Evolutionary conservation across 2,888 invertebrate genomes (phyloP), one percentile per base, ranked within the genome.

Genomic region (Drosophila pullipes): DNA sequence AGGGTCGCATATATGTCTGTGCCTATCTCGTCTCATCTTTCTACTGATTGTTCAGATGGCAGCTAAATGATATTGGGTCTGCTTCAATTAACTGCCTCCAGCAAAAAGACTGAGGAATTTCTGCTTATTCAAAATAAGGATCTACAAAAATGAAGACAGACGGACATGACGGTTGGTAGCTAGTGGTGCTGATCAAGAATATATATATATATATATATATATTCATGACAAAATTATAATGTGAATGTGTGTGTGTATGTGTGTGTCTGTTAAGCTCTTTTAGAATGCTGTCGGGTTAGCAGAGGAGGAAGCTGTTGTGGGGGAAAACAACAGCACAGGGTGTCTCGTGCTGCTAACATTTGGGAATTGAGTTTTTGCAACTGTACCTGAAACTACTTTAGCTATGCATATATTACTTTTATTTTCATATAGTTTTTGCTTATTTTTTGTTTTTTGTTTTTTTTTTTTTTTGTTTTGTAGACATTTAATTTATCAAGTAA

Each of bases 341-440:
- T 75, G 59, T 41, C 31, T 64, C 73, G 50, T 50, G 73, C 53
- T 54, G 61, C 35, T 58, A 52, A 52, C 59, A 31, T 22, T 53
- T 33, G 47, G 61, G 30, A n/a, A 65, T 31, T 25, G 41, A 37
- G 52, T 49, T 60, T 60, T 68, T 53, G 68, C 62, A 70, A 75
- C 57, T 76, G 76, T 71, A 76, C 58, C 78, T 71, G 71, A 77
- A 64, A 81, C 78, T 78, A 81, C 78, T 66, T 81, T 68, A 77
- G 64, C 78, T 77, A 78, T 81, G 81, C 60, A 66, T 78, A 75
- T 63, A 22, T 47, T 58, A 65, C 63, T 64, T 50, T 76, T 66
- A 39, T 54, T 62, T 58, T 58, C 30, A 41, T n/a, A 28, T 50
- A 13, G 18, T 39, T 49, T 73, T 41, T 16, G 4, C 16, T 30